These are phyloP conservation scores for Conus canariensis DNA, from an alignment of 2,888 invertebrate genomes.

Conservation along the genomic window DNA sequence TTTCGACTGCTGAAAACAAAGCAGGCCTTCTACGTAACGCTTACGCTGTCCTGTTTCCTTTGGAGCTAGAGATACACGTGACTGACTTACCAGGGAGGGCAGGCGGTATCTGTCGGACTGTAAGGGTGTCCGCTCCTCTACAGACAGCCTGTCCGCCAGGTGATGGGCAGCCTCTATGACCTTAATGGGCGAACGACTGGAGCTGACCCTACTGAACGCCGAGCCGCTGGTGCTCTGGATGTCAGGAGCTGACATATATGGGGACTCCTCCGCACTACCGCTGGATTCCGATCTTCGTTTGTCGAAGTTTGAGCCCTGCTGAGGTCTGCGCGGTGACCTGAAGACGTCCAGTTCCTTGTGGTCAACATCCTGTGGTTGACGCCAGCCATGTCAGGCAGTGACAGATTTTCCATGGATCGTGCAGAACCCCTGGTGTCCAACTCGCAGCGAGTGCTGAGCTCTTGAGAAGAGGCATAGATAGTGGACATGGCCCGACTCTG, in stretches of 20 bases:
- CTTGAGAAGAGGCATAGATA: slow-evolving; percentile 39
- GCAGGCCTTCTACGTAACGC: too few species aligned
- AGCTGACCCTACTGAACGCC: slow-evolving; percentile 25
- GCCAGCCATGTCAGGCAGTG: not conserved
- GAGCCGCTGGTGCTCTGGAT: slow-evolving; percentile 33
- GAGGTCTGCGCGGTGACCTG: not conserved
- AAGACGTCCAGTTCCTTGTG: not conserved
- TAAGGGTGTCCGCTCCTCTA: not conserved
- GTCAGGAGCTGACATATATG: not conserved
- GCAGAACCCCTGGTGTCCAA: not conserved
- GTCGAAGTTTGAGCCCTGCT: not conserved
- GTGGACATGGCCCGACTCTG: slow-evolving; percentile 43
- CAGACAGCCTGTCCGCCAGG: not conserved
- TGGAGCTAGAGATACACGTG: not conserved
- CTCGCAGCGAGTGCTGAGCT: not conserved
- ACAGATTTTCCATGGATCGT: slow-evolving; percentile 28
- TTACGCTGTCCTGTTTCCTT: not conserved
- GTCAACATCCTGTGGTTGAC: not conserved
- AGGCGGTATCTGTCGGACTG: not conserved
- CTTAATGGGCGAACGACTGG: slow-evolving; percentile 24
- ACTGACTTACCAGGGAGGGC: not conserved
- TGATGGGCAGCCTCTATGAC: not conserved
- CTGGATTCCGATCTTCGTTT: not conserved
- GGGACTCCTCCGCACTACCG: not conserved
- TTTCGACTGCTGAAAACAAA: too few species aligned